phyloP scores from a whole-genome alignment of 1,140 invertebrate genomes.

The Brachionus calyciflorus region DNA sequence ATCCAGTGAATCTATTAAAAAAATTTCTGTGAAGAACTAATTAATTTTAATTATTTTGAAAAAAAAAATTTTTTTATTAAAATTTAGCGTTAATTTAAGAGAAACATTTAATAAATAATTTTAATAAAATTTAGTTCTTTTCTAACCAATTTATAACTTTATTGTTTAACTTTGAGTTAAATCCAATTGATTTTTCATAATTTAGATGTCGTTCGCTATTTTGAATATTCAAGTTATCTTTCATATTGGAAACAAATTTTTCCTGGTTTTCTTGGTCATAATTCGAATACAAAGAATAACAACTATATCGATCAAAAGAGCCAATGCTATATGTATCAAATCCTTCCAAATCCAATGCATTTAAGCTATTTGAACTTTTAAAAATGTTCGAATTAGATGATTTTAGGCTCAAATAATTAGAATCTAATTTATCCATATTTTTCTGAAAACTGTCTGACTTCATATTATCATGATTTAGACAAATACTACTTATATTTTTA shows the following conservation, averaged over 20 bases:
- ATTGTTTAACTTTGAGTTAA: not conserved
- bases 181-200: not conserved
- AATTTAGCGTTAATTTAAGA: too few species aligned
- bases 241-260: not conserved
- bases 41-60: too few species aligned
- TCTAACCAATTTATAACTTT: constrained; percentile 34
- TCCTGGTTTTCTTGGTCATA: not conserved
- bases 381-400: constrained; percentile 2
- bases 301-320: constrained; percentile 28
- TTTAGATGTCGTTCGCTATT: not conserved
- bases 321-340: constrained; percentile 9
- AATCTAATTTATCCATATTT: not conserved
- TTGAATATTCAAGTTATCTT: not conserved
- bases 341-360: constrained; percentile 5
- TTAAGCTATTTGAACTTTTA: constrained; percentile 27
- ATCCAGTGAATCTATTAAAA: too few species aligned
- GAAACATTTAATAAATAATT: not conserved
- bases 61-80: too few species aligned
- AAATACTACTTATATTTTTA: too few species aligned
- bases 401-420: not conserved
- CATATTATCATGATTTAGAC: too few species aligned
- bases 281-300: not conserved
- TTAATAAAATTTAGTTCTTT: not conserved
- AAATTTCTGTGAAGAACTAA: too few species aligned
- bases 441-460: too few species aligned